Base-by-base conservation (phyloP, 2,888 invertebrate species). In the Trissolcus brochymenae region DNA sequence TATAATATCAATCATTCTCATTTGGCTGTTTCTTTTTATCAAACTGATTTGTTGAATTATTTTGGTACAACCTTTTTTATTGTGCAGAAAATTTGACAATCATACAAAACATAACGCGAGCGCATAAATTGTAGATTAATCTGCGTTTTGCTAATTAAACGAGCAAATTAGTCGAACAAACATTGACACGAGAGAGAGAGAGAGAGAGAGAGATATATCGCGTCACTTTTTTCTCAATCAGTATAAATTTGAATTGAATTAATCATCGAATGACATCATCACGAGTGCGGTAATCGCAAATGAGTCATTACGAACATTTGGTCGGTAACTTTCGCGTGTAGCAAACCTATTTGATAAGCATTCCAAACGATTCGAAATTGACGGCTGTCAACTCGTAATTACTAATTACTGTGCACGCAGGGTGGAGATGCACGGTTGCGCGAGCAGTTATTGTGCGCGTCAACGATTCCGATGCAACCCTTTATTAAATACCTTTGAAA, bases 401-500 rank as follows among this genome's bases (percentile, higher is more conserved):
- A 85, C 85, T 88, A 88, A 88, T 88, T 88, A 88, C 86, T 82
- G 79, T 11, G 35, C 81, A 81, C 84, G 81, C 82, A 79, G 79
- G 82, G 66, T 61, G 55, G 73, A 78, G 79, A 64, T 64, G 60
- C 72, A 74, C 76, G 71, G 79, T 74, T 64, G 71, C 53, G 67
- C 66, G 56, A 61, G 79, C 56, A 60, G 71, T 66, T 73, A 67
- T 71, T 72, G 79, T 78, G 71, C 79, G 80, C 78, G 73, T 79
- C 80, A 77, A 56, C 72, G 72, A 75, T 68, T 82, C 79, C 83
- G 83, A 82, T 84, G 84, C 84, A 81, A 83, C 87, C 88, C 87
- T 88, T 88, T 89, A 88, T 88, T 88, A 87, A 88, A 88, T 89
- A 87, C 88, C 88, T 88, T 86, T 84, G 87, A 88, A 88, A 89